phyloP scores from a whole-genome alignment of 2,113 vertebrate genomes.

The Chiloscyllium plagiosum region DNA sequence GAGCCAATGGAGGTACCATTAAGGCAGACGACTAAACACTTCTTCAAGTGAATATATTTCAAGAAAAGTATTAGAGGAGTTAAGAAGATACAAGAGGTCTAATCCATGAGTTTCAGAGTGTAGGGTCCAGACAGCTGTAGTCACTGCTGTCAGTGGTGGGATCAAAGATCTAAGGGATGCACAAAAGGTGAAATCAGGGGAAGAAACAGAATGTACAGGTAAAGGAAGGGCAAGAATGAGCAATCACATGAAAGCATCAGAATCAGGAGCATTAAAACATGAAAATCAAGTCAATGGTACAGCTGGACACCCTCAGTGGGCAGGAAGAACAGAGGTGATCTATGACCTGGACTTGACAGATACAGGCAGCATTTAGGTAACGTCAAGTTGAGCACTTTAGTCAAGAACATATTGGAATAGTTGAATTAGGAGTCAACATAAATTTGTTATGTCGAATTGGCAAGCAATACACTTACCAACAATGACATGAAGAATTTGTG shows the following conservation, averaged over 20 bases:
- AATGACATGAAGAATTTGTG: slow-evolving; percentile 88
- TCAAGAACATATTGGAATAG: background rate
- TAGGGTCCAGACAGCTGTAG: background rate
- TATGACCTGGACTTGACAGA: background rate
- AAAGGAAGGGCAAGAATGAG: background rate
- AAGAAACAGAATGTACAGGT: background rate
- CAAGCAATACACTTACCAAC: slow-evolving; percentile 64
- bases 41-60: background rate
- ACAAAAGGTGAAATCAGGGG: background rate
- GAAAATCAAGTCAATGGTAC: background rate
- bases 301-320: background rate
- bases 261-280: background rate
- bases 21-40: background rate
- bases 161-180: background rate
- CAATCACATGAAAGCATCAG: no score
- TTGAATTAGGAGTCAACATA: background rate
- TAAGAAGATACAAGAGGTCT: background rate
- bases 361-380: background rate
- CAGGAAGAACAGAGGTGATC: background rate
- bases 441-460: background rate
- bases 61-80: background rate
- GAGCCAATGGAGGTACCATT: background rate
- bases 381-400: background rate
- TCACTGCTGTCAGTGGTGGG: background rate
- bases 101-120: background rate